Evolutionary conservation across 1,140 invertebrate species (phyloP), one percentile per base, ranked within the genome.

Genomic region (Cotesia glomerata): DNA sequence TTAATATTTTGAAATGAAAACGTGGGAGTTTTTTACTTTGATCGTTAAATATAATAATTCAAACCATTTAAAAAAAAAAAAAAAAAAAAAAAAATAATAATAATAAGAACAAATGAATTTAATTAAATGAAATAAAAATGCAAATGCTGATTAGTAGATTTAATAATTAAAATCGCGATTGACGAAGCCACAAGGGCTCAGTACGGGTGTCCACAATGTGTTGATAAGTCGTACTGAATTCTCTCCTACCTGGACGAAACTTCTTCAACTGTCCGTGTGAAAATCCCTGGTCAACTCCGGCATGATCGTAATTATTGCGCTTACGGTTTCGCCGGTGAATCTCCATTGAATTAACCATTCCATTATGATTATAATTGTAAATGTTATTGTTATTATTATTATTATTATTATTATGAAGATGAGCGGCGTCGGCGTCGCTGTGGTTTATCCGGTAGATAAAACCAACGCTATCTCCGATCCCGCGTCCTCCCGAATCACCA

Each of bases 161-260:
- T 45, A 45, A 45, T 2, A 45, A 9, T 45, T 45, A 45, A 45
- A 45, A 58, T 5, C 56, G 56, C 56, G 56, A 58, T 58, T 65
- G n/a, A 35, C 26, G 34, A 65, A 14, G 65, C 26, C 62, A 64
- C 62, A n/a, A 52, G 18, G 36, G 26, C 18, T 67, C 26, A 52
- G 16, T 32, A 13, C 65, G 65, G 52, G 65, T 11, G 26, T 35
- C 62, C 13, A 70, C 11, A 56, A 59, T 16, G 13, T 49, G 8
- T 45, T 32, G 14, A 39, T 49, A 69, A 52, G 26, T 52, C 45
- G 13, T 32, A 32, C 4, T 52, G 45, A 52, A 71, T 63, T 71
- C 74, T 67, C 74, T 77, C 77, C 65, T 82, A 81, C 81, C 81
- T 79, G 72, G 45, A 34, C 78, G 70, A 18, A 77, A 79, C 66